phyloP scores from a whole-genome alignment of 2,888 invertebrate species.

The Hyles lineata region DNA sequence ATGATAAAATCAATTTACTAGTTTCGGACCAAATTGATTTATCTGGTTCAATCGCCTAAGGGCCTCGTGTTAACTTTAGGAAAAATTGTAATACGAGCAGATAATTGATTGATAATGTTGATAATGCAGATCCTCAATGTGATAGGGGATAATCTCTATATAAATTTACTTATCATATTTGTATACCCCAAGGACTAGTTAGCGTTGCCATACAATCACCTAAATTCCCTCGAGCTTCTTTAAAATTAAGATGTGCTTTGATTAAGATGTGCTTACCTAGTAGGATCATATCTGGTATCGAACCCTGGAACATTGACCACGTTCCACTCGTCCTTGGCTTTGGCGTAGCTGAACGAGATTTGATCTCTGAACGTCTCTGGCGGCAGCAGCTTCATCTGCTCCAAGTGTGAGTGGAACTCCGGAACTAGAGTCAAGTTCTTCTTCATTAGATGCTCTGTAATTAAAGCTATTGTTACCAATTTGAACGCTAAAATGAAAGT shows the following conservation, averaged over 20 bases:
- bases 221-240: not conserved
- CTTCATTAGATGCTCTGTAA: slow-evolving; percentile 92
- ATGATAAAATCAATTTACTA: not conserved
- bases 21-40: slow-evolving; percentile 8
- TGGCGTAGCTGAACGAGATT: slow-evolving; percentile 94
- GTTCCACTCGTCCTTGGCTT: slow-evolving; percentile 92
- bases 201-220: too few relatives aligned
- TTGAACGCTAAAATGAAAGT: not conserved
- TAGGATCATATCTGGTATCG: slow-evolving; percentile 91
- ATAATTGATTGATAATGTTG: not conserved
- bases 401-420: slow-evolving; percentile 97
- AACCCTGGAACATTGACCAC: slow-evolving; percentile 94
- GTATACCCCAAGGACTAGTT: too few relatives aligned
- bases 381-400: slow-evolving; percentile 94
- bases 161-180: too few relatives aligned
- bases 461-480: slow-evolving; percentile 22
- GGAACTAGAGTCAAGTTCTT: slow-evolving; percentile 94
- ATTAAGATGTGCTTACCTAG: slow-evolving; percentile 85
- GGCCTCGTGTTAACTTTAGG: not conserved
- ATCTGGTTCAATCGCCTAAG: not conserved
- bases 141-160: too few relatives aligned
- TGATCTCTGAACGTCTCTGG: slow-evolving; percentile 92
- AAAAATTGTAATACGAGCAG: too few relatives aligned
- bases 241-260: not conserved
- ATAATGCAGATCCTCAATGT: too few relatives aligned